Evolutionary conservation across 2,113 vertebrate genomes (phyloP), one percentile per base, ranked within the genome.

Genomic region (Struthidea cinerea): DNA sequence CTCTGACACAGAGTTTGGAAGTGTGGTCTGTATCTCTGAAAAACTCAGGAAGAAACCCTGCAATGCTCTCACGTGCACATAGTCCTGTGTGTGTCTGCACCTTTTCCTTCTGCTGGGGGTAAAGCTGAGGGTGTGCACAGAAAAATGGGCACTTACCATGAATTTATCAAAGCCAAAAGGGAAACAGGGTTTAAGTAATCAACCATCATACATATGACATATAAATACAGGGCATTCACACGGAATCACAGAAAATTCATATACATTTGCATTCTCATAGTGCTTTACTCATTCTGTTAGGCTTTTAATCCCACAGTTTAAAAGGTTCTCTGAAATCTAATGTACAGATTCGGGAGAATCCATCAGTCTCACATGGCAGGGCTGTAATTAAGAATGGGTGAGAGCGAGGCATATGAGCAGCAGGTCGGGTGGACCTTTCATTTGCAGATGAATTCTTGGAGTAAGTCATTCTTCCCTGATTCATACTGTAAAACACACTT

Each of bases 271-370:
- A 56, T 75, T 71, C 33, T 89, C 50, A 20, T 32, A 27, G 10
- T 84, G 70, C 26, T 88, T 50, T 42, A 28, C 55, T 92, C 1
- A 71, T 76, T 87, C 53, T 84, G 30, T 82, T 56, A 63, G 71
- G n/a, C 19, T 95, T 95, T 89, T 86, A 95, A 94, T 87, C 61
- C 26, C 37, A 32, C 19, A 19, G 16, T 92, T 92, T 96, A 90
- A 71, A 84, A 82, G 67, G 27, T 23, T 35, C 64, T 81, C 71
- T 88, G 60, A 77, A 89, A 87, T 90, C 26, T 57, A 68, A 78
- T 56, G 84, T 84, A 78, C 37, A 87, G 56, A 65, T 91, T 84
- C 39, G 7, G 46, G 78, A 63, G 77, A 69, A 90, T 89, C 71
- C 76, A 27, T 70, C 74, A 85, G 44, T 84, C 85, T 88, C 15